phyloP scores from a whole-genome alignment of 1,140 invertebrate species.

The Magallana angulata region DNA sequence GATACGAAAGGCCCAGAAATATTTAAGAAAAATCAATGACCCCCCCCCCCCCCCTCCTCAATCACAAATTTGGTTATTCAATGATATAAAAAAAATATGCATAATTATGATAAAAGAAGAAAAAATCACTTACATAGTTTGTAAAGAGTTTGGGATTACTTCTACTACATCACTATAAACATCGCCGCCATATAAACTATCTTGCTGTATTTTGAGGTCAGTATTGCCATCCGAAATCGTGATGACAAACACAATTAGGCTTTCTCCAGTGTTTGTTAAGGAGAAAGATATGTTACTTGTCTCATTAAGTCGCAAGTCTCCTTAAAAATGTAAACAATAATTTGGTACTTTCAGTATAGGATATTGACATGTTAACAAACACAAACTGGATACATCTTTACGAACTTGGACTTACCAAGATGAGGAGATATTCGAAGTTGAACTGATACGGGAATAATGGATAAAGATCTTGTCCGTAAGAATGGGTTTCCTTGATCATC shows the following conservation, averaged over 20 bases:
- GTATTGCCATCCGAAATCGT: background rate
- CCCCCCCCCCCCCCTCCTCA: no score
- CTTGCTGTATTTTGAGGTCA: background rate
- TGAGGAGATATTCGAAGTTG: background rate
- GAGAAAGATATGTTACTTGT: background rate
- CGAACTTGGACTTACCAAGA: background rate
- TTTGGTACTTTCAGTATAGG: no score
- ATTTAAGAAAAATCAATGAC: no score
- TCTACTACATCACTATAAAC: background rate
- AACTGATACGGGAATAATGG: background rate
- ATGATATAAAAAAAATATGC: no score
- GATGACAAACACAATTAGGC: background rate
- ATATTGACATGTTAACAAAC: no score
- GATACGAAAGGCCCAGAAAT: no score
- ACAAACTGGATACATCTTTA: no score
- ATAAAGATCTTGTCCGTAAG: background rate
- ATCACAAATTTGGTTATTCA: no score
- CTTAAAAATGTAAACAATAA: background rate
- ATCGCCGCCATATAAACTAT: background rate
- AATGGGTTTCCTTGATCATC: background rate
- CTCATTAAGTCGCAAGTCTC: background rate
- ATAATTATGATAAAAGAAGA: no score
- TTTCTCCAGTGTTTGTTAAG: background rate
- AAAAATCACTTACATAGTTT: background rate
- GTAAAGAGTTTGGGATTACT: background rate